Conservation (phyloP, 2,797 vertebrate genomes). For the Aulostomus chinensis region DNA sequence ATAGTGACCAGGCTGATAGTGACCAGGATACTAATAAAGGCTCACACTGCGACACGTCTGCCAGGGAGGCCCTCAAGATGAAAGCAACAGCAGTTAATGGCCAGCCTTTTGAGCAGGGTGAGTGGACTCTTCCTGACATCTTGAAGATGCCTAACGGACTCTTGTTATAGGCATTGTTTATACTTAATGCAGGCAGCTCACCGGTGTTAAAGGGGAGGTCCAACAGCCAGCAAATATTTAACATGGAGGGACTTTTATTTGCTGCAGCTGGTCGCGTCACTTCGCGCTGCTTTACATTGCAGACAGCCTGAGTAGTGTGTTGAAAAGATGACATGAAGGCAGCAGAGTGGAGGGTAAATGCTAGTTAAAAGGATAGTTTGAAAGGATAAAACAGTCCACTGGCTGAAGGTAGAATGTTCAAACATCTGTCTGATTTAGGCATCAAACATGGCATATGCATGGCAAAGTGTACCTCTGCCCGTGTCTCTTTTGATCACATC, state of each 20-base stretch:
- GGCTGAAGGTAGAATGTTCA: slow-evolving; percentile 67
- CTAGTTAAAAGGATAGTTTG: slow-evolving; percentile 69
- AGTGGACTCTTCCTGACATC: slow-evolving; percentile 71
- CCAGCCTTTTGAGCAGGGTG: slow-evolving; percentile 96
- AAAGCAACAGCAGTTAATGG: slow-evolving; percentile 97
- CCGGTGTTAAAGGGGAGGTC: slow-evolving; percentile 31
- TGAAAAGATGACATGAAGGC: slow-evolving; percentile 60
- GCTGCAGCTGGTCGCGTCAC: slow-evolving; percentile 21
- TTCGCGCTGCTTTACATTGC: slow-evolving; percentile 42
- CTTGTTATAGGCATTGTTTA: slow-evolving; percentile 54
- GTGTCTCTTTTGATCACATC: slow-evolving; percentile 70
- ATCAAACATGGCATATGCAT: slow-evolving; percentile 72
- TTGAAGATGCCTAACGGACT: slow-evolving; percentile 69
- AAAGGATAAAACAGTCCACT: slow-evolving; percentile 72
- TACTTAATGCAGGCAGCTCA: slow-evolving; percentile 29
- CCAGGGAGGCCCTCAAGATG: slow-evolving; percentile 99
- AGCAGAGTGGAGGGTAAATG: slow-evolving; percentile 60
- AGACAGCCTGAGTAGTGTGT: slow-evolving; percentile 47
- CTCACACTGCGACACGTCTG: slow-evolving; percentile 99
- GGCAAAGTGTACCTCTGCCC: slow-evolving; percentile 60
- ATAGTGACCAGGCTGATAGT: slow-evolving; percentile 99
- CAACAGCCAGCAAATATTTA: slow-evolving; percentile 12
- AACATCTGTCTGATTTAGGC: slow-evolving; percentile 68
- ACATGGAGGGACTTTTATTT: slow-evolving; percentile 17
- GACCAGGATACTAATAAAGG: slow-evolving; percentile 99